Percentiles rank a stretch among this genome's conserved stretches.
phyloP scores from a whole-genome alignment of 2,797 vertebrate species.

The Podarcis siculus region DNA sequence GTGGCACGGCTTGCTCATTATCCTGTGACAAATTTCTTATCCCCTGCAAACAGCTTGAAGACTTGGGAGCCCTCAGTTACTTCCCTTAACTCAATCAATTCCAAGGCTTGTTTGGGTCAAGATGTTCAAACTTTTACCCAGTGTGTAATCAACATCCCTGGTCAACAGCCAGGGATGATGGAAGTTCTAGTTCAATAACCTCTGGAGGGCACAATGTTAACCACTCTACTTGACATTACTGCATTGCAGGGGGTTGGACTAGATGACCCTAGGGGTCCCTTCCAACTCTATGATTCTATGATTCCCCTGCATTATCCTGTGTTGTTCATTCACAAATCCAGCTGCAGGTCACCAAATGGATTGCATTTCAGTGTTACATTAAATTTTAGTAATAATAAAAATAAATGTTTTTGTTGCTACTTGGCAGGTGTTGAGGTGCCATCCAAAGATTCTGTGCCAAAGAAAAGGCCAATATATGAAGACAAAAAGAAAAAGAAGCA shows the following conservation, averaged over 20 bases:
- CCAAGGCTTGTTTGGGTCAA: background rate
- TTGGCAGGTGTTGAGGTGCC: constrained; percentile 92
- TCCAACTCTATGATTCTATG: too few species aligned
- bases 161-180: too few species aligned
- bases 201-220: too few species aligned
- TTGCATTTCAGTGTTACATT: background rate
- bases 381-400: too few species aligned
- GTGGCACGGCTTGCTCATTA: fast-evolving
- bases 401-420: background rate
- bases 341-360: constrained; percentile 4
- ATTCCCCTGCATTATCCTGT: background rate
- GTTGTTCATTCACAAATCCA: constrained; percentile 4
- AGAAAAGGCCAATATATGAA: constrained; percentile 94
- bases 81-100: background rate
- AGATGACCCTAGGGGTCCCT: too few species aligned
- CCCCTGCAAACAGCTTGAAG: background rate
- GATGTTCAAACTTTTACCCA: background rate
- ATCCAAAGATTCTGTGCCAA: constrained; percentile 95
- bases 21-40: background rate
- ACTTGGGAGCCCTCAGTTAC: background rate
- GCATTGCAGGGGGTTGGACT: too few species aligned
- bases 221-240: too few species aligned
- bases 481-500: constrained; percentile 95
- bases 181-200: too few species aligned
- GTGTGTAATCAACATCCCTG: too few species aligned